Conservation (phyloP, 2,113 vertebrate genomes). For the Mus pahari region DNA sequence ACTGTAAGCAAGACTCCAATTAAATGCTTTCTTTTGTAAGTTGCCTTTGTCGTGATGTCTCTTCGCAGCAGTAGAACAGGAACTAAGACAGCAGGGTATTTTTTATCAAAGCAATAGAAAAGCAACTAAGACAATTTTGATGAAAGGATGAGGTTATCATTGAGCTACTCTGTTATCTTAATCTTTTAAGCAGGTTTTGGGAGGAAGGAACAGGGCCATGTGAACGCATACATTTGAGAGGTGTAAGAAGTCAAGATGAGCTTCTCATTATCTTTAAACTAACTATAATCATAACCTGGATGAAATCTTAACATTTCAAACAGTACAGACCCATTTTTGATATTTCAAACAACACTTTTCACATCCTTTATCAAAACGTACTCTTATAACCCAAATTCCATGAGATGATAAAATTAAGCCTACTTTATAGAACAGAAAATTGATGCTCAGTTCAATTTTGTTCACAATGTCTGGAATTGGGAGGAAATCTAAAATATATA, state of each 20-base stretch:
- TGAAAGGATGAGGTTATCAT: conserved; percentile 18
- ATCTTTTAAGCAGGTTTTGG: conserved; percentile 39
- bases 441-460: conserved; percentile 30
- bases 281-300: conserved; percentile 24
- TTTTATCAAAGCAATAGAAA: not conserved
- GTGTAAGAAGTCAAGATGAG: not conserved
- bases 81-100: not conserved
- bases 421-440: conserved; percentile 41
- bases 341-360: conserved; percentile 43
- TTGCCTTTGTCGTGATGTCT: not conserved
- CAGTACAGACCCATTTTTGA: not conserved
- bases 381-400: conserved; percentile 28
- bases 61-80: not conserved
- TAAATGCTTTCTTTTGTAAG: not conserved
- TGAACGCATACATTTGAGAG: not conserved
- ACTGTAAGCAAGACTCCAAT: not conserved
- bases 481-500: not conserved
- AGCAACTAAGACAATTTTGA: not conserved
- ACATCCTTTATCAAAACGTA: conserved; percentile 1
- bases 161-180: not conserved
- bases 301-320: conserved; percentile 48
- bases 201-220: not conserved
- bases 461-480: not conserved
- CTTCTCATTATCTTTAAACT: conserved; percentile 40
- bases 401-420: not conserved